A percentile compares a stretch with the other conserved stretches of the same genome.
Evolutionary conservation across 2,888 invertebrate species (phyloP).

Genomic region (Gerosis bhagava): DNA sequence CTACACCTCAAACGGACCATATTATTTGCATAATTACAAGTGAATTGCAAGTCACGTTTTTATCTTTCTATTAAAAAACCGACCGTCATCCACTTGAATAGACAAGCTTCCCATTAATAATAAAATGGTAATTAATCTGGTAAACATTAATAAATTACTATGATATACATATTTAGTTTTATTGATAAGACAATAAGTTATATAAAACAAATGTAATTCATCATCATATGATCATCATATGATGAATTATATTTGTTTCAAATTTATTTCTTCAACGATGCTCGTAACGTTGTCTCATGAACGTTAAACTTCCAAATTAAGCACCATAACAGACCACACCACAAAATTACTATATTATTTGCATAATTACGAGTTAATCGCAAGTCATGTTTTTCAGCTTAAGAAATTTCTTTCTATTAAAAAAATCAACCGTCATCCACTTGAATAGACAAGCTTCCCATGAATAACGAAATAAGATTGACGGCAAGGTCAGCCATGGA

Average conservation of each 20-base stretch:
- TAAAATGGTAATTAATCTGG: too few relatives aligned
- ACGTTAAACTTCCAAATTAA: constrained; percentile 10
- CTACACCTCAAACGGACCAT: too few relatives aligned
- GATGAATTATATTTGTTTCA: too few relatives aligned
- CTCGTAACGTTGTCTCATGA: constrained; percentile 7
- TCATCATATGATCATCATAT: too few relatives aligned
- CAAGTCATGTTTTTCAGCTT: constrained; percentile 16
- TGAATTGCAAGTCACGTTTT: constrained; percentile 11
- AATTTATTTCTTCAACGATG: too few relatives aligned
- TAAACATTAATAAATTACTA: too few relatives aligned
- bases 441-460: constrained; percentile 42
- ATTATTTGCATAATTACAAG: constrained; percentile 14
- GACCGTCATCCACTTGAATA: constrained; percentile 19
- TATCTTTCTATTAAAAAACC: constrained; percentile 8
- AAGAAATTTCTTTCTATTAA: constrained; percentile 3
- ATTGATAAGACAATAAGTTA: too few relatives aligned
- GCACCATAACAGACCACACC: constrained; percentile 7
- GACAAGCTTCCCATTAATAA: constrained; percentile 53
- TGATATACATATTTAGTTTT: too few relatives aligned
- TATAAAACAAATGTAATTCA: too few relatives aligned
- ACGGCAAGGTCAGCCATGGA: constrained; percentile 53
- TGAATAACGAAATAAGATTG: constrained; percentile 59
- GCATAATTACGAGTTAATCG: constrained; percentile 11
- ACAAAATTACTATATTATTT: too few relatives aligned
- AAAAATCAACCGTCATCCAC: constrained; percentile 14